Conservation (phyloP, 53 echinoderm and acorn worm genomes). For the Mesocentrotus franciscanus region DNA sequence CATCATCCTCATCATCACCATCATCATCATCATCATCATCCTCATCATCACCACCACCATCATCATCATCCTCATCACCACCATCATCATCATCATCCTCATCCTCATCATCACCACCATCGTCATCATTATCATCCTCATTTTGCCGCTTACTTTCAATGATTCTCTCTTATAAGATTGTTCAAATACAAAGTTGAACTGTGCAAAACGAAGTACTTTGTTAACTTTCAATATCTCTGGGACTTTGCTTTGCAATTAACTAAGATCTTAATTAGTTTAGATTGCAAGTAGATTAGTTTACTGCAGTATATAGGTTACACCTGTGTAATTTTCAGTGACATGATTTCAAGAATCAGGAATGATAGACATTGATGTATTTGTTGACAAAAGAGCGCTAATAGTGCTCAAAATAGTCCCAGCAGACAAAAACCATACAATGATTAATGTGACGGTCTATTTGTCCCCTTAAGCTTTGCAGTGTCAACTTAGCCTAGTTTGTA, state of each 20-base stretch:
- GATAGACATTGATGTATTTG: neutral
- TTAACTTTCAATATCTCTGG: too few relatives aligned
- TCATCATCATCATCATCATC: slow-evolving; percentile 38
- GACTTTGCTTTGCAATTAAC: too few relatives aligned
- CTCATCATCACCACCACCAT: slow-evolving; percentile 40
- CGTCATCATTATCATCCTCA: neutral
- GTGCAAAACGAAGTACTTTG: too few relatives aligned
- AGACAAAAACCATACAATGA: neutral
- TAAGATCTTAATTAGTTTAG: too few relatives aligned
- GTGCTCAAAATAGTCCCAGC: neutral
- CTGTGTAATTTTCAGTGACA: neutral
- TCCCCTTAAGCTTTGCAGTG: slow-evolving; percentile 21
- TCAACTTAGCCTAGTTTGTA: slow-evolving; percentile 9
- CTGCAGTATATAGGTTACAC: too few relatives aligned
- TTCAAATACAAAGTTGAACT: too few relatives aligned
- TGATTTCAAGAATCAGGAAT: neutral
- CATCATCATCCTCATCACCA: slow-evolving; percentile 35
- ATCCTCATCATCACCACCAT: slow-evolving; percentile 62
- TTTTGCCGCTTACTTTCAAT: neutral
- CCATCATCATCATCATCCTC: slow-evolving; percentile 30
- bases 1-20: slow-evolving; percentile 44
- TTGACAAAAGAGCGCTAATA: neutral
- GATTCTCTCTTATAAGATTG: too few relatives aligned
- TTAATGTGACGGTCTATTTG: slow-evolving; percentile 13
- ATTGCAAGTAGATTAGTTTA: too few relatives aligned